These are phyloP conservation scores for Schizothorax lantsangensis DNA, from an alignment of 2,797 vertebrate genomes.

Conservation along the genomic window DNA sequence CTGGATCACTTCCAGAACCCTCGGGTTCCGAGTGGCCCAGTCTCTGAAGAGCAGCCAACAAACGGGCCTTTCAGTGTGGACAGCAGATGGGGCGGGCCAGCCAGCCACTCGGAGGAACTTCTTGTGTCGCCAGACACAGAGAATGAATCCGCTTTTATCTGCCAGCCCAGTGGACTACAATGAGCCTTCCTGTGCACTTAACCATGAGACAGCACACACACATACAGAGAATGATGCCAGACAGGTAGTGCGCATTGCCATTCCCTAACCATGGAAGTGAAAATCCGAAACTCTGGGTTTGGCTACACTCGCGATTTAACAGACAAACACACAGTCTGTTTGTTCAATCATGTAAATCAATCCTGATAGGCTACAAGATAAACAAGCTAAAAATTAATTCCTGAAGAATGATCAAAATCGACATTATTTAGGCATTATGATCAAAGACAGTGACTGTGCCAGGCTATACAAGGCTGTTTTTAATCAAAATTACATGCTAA, in stretches of 20 bases:
- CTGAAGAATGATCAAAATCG: conserved; percentile 35
- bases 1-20: conserved; percentile 61
- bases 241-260: conserved; percentile 20
- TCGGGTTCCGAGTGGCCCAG: conserved; percentile 58
- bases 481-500: conserved; percentile 27
- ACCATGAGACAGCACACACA: conserved; percentile 57
- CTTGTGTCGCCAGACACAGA: conserved; percentile 63
- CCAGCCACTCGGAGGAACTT: conserved; percentile 55
- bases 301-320: not conserved
- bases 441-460: conserved; percentile 27
- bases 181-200: conserved; percentile 61
- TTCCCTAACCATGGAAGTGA: conserved; percentile 1
- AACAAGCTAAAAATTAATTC: conserved; percentile 30
- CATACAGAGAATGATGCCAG: conserved; percentile 18
- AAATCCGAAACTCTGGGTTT: conserved; percentile 13
- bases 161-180: conserved; percentile 59
- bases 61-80: conserved; percentile 66
- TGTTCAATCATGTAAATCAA: conserved; percentile 24
- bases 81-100: conserved; percentile 65
- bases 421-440: conserved; percentile 32
- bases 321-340: conserved; percentile 21
- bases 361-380: conserved; percentile 19
- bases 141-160: conserved; percentile 66
- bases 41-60: conserved; percentile 75
- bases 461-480: conserved; percentile 14